Evolutionary conservation across 2,797 vertebrate species (phyloP).

Genomic region (Heterohyrax brucei): DNA sequence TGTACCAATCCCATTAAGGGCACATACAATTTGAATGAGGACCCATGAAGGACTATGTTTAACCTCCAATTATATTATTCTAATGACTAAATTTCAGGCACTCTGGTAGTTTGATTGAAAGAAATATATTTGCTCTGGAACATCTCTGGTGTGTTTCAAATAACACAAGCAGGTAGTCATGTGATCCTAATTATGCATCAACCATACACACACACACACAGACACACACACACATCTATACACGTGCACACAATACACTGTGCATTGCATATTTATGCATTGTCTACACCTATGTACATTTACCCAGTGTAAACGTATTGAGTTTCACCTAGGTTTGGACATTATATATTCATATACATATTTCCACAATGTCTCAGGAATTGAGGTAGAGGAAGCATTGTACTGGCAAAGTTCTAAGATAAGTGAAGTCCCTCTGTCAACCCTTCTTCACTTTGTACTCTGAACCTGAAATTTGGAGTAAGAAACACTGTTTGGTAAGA

Average conservation of each 20-base stretch:
- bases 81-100: constrained; percentile 38
- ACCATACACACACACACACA: background rate
- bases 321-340: background rate
- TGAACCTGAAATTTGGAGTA: background rate
- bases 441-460: background rate
- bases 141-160: constrained; percentile 35
- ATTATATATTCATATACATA: too few relatives aligned
- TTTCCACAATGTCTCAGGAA: background rate
- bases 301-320: background rate
- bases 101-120: background rate
- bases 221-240: too few relatives aligned
- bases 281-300: background rate
- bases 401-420: background rate
- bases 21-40: constrained; percentile 59
- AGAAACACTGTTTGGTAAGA: background rate
- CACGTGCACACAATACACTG: too few relatives aligned
- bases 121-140: constrained; percentile 26
- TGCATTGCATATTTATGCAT: background rate
- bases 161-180: background rate
- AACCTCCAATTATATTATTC: background rate
- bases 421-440: background rate
- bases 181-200: background rate
- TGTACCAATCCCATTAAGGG: constrained; percentile 25
- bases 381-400: background rate
- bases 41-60: constrained; percentile 38